phyloP scores from a whole-genome alignment of 2,113 vertebrate species.

The Lonchura striata region DNA sequence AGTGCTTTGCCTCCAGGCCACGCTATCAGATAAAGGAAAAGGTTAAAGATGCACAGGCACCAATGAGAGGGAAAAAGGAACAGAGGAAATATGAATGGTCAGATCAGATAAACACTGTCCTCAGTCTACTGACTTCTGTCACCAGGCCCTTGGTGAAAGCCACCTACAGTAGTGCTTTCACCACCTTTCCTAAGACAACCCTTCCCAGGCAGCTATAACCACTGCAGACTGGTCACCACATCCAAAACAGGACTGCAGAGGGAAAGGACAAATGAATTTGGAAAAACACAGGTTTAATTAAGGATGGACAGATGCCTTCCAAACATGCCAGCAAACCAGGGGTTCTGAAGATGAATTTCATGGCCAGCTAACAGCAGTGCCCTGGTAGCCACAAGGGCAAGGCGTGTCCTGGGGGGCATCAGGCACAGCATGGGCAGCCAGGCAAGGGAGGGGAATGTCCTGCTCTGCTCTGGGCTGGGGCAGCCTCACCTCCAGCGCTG shows the following conservation, averaged over 20 bases:
- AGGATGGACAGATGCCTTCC: neutral
- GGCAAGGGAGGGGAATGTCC: neutral
- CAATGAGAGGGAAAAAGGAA: neutral
- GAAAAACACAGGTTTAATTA: neutral
- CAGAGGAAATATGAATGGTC: neutral
- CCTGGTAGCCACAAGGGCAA: neutral
- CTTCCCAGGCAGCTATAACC: neutral
- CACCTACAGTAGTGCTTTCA: neutral
- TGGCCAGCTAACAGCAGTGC: neutral
- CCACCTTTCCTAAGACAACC: neutral
- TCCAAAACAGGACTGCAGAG: neutral
- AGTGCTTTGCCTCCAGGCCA: neutral
- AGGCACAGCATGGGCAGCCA: neutral
- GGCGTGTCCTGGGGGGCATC: rapidly evolving
- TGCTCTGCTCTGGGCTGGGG: neutral
- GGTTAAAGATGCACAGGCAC: neutral
- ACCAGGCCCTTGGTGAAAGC: neutral
- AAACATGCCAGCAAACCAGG: neutral
- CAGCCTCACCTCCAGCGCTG: neutral
- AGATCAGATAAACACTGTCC: neutral
- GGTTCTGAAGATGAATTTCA: neutral
- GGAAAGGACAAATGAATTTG: neutral
- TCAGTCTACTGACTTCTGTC: neutral
- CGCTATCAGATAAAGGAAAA: neutral
- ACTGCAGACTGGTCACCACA: neutral